Evolutionary conservation across 2,888 invertebrate genomes (phyloP).

Genomic region (Synergus japonicus): DNA sequence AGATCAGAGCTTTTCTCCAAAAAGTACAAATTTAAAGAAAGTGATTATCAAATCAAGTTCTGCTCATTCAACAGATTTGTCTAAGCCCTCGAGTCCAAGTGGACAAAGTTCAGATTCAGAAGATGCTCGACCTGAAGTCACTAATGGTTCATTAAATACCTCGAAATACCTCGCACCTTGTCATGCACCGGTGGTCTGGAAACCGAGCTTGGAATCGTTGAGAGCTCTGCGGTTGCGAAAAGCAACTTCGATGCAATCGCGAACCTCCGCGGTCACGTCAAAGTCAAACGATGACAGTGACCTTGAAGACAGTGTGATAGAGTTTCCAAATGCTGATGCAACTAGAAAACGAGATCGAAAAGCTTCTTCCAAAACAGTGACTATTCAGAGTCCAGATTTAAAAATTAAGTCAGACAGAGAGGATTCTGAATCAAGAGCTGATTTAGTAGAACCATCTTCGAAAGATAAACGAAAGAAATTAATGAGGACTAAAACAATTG

Average conservation of each 20-base stretch:
- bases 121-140: constrained; percentile 52
- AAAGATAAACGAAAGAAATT: constrained; percentile 39
- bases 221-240: constrained; percentile 63
- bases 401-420: constrained; percentile 41
- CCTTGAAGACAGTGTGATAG: constrained; percentile 9
- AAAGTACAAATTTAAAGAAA: constrained; percentile 47
- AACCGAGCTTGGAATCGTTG: constrained; percentile 70
- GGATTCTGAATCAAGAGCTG: constrained; percentile 40
- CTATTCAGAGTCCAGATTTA: constrained; percentile 25
- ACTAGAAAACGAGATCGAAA: neutral
- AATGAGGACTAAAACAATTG: constrained; percentile 51
- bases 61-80: constrained; percentile 60
- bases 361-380: neutral
- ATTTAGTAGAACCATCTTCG: neutral
- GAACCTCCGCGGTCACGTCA: constrained; percentile 48
- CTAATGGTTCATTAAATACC: constrained; percentile 50
- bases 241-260: constrained; percentile 57
- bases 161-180: constrained; percentile 69
- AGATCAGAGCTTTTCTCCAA: constrained; percentile 41
- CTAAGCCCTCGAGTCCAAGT: constrained; percentile 54
- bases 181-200: constrained; percentile 67
- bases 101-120: constrained; percentile 62
- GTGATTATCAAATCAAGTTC: constrained; percentile 54
- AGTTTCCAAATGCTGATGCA: neutral
- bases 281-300: constrained; percentile 39